Base-by-base conservation (phyloP, 2,113 vertebrate species). In the Callopanchax toddi region DNA sequence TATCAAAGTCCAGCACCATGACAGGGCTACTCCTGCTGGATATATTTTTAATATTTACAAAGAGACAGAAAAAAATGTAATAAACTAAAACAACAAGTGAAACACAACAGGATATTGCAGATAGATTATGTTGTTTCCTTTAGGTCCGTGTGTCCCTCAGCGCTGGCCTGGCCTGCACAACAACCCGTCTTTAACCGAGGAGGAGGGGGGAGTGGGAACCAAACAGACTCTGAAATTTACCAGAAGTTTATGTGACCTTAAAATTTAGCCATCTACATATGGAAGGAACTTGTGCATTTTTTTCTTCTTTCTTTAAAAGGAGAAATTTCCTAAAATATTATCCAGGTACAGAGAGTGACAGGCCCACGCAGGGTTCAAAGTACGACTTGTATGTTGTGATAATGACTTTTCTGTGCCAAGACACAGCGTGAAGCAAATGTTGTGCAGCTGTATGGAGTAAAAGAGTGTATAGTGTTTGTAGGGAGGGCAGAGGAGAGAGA, bases 91-190 rank as follows among this genome's bases (percentile, higher is more conserved):
- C 90, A 96, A 96, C 94, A 94, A 74, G 79, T 67, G 79, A 96
- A 96, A 94, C 94, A 95, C 93, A 97, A 97, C 97, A 96, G 96
- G 96, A 98, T 97, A 99, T 98, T 98, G 96, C 94, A 87, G 83
- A 79, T 90, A 95, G 97, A 97, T 97, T 95, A 97, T 91, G 93
- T 90, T 85, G 94, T 93, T 97, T 97, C 95, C 95, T 93, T 92
- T 89, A 92, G 81, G 90, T 86, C 91, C 76, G 56, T 72, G 84
- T 84, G 86, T 91, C 89, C 78, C 83, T 89, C 89, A 85, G 85
- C 63, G 57, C 75, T 78, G 42, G 67, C 81, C 73, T 77, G 16
- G 74, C 70, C 74, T 59, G 79, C 82, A 86, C 77, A 88, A 86
- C 75, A 82, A 83, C 84, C 85, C 26, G 2, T 13, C 50, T 78